Evolutionary conservation across 2,797 vertebrate genomes (phyloP).

Genomic region (Chloroceryle amazona): DNA sequence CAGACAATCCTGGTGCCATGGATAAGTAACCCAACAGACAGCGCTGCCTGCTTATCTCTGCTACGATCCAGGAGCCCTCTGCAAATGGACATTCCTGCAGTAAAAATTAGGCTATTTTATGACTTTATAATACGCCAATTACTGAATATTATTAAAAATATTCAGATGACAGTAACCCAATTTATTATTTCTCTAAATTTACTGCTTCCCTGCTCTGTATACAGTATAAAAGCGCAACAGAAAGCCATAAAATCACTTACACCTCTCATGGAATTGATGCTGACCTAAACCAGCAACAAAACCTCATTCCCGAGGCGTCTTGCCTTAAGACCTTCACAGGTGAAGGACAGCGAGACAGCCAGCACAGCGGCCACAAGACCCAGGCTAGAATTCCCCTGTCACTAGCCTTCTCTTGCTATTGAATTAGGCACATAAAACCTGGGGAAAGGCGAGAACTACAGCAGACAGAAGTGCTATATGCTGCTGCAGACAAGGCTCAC

Average conservation of each 20-base stretch:
- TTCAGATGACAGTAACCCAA: background rate
- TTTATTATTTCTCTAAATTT: background rate
- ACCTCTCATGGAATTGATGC: background rate
- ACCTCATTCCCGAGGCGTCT: background rate
- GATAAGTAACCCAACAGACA: slow-evolving; percentile 63
- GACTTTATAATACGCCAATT: background rate
- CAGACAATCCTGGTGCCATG: slow-evolving; percentile 60
- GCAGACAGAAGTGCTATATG: background rate
- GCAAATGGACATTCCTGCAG: background rate
- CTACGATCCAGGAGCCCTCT: background rate
- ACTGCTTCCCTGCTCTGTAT: background rate
- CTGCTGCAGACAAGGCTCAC: slow-evolving; percentile 21
- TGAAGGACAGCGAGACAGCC: background rate
- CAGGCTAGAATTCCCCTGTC: background rate
- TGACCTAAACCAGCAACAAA: background rate
- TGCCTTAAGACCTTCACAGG: background rate
- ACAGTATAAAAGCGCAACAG: background rate
- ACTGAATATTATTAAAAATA: background rate
- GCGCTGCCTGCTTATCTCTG: slow-evolving; percentile 35
- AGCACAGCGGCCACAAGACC: background rate
- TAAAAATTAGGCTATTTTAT: background rate
- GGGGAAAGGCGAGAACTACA: background rate
- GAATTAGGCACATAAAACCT: background rate
- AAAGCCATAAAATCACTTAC: background rate
- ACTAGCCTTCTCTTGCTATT: background rate